Evolutionary conservation across 1,140 invertebrate species (phyloP), one percentile per base, ranked within the genome.

Genomic region (Caenorhabditis briggsae): DNA sequence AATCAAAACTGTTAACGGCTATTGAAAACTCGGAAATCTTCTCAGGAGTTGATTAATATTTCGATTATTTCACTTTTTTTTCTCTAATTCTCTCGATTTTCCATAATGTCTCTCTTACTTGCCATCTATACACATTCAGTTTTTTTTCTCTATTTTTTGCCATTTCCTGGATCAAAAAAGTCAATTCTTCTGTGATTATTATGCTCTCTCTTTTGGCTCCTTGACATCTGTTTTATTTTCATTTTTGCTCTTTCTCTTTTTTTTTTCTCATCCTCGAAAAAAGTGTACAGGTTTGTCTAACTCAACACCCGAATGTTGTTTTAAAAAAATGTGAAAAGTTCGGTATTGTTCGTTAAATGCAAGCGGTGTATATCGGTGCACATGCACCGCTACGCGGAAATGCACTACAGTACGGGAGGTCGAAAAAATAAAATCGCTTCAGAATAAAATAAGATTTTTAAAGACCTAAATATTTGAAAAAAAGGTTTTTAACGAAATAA

Each of bases 1-100:
- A 97, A 91, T 96, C 97, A 90, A 98, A 98, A 93, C 94, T 99
- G 70, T 95, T 98, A 89, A 96, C 97, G 93, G 97, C 97, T 86
- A 97, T 99, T 91, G 97, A 99, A 94, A 97, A 97, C 87, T 91
- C 93, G 78, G 97, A 98, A 94, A 97, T 97, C 84, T 99, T 99
- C 94, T 96, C 97, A 88, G 97, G 97, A 88, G 97, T 99, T 88
- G 97, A 99, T 95, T 99, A 96, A 85, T 18, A 20, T 11, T 12
- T 20, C 23, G 50, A 25, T 16, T 82, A n/a, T 43, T 43, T 16
- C n/a, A 23, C 7, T 12, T 9, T 16, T 23, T 53, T 16, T 23
- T 82, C 78, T 23, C 11, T 70, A 8, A 5, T 25, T 43, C 18
- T 48, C 64, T 61, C 59, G 25, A 25, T 61, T 18, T 33, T 61